These are phyloP conservation scores for Chionodraco myersi DNA, from an alignment of 2,113 vertebrate species.

Conservation along the genomic window DNA sequence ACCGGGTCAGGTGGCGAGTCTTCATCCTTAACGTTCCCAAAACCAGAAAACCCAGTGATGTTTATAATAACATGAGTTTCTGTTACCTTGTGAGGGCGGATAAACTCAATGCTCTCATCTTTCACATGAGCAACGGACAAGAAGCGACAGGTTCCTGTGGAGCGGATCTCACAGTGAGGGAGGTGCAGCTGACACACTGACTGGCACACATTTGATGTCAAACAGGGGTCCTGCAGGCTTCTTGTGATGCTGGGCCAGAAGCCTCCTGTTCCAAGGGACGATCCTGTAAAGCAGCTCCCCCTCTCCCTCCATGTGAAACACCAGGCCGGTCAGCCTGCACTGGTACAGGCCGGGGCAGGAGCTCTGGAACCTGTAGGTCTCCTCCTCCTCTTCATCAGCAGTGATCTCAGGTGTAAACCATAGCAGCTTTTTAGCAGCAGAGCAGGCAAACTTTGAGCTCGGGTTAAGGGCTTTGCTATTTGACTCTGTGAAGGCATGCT, in stretches of 20 bases:
- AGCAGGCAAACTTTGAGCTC: not conserved
- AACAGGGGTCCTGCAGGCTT: constrained; percentile 52
- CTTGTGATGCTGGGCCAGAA: constrained; percentile 12
- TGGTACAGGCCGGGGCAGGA: constrained; percentile 32
- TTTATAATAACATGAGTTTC: constrained; percentile 25
- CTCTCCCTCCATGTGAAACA: constrained; percentile 33
- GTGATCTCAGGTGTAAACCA: constrained; percentile 34
- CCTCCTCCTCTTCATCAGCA: constrained; percentile 10
- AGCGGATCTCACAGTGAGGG: constrained; percentile 50
- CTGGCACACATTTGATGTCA: constrained; percentile 36
- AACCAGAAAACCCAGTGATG: constrained; percentile 15
- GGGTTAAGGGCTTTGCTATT: not conserved
- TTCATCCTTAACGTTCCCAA: constrained; percentile 10
- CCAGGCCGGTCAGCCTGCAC: constrained; percentile 49
- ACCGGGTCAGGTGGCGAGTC: constrained; percentile 16
- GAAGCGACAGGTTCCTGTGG: not conserved
- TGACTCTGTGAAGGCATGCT: not conserved
- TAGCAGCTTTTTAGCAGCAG: not conserved
- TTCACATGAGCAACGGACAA: constrained; percentile 33
- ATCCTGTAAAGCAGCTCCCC: constrained; percentile 34
- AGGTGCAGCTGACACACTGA: constrained; percentile 43
- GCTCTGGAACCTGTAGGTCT: not conserved
- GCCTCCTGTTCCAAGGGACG: constrained; percentile 28
- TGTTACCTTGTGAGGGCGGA: constrained; percentile 5
- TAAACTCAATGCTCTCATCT: constrained; percentile 12